Percentiles rank a stretch among this genome's conserved stretches.
These are phyloP conservation scores for Atherinomorus stipes DNA, from an alignment of 2,113 vertebrate genomes.

Conservation along the genomic window DNA sequence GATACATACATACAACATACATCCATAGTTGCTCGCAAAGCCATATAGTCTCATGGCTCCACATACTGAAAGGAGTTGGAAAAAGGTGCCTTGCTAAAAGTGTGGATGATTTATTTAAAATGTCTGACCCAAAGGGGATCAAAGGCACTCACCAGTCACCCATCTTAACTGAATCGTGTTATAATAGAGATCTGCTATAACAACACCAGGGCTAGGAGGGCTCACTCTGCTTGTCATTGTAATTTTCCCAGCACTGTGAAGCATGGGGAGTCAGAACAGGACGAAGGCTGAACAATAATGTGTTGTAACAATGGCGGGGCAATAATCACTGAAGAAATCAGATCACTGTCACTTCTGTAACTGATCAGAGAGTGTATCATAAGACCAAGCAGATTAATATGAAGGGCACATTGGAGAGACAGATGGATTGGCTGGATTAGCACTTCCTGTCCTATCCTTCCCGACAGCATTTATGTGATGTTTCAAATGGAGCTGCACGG, in stretches of 20 bases:
- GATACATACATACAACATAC: no score
- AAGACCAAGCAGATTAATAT: neutral
- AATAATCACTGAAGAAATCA: slow-evolving; percentile 1
- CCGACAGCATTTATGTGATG: slow-evolving; percentile 31
- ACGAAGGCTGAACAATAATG: neutral
- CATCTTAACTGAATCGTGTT: no score
- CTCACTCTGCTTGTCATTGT: neutral
- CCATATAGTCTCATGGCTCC: no score
- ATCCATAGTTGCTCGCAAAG: no score
- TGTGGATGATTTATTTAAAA: no score
- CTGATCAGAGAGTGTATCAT: neutral
- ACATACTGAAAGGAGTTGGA: no score
- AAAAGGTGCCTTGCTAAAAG: no score
- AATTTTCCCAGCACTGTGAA: neutral
- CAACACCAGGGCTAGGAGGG: neutral
- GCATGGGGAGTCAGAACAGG: neutral
- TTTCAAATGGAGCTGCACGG: slow-evolving; percentile 26
- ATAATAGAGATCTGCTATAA: neutral
- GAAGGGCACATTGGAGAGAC: neutral
- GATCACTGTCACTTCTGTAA: neutral
- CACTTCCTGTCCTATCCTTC: slow-evolving; percentile 14
- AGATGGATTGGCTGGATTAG: neutral
- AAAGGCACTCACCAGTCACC: no score
- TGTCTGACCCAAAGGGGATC: no score
- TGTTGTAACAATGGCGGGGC: slow-evolving; percentile 2